These are phyloP conservation scores for Callopanchax toddi DNA, from an alignment of 2,113 vertebrate genomes.

Conservation along the genomic window DNA sequence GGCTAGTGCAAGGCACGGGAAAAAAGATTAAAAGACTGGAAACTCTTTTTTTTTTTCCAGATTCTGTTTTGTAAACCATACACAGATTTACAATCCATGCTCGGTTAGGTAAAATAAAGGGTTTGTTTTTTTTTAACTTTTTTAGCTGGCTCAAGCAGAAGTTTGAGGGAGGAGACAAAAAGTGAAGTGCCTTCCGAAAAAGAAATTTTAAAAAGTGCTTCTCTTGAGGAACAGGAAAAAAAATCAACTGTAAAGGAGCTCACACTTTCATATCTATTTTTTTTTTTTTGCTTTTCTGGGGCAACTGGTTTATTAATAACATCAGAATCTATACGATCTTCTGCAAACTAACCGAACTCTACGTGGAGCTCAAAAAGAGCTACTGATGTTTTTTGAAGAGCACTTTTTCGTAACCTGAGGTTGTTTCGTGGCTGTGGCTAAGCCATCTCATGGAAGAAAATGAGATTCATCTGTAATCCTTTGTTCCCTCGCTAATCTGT, in stretches of 20 bases:
- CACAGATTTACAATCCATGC: not conserved
- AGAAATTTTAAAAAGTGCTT: conserved; percentile 80
- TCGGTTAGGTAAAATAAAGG: not conserved
- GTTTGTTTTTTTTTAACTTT: not conserved
- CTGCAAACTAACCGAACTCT: no score
- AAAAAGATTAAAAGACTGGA: not conserved
- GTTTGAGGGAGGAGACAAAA: conserved; percentile 44
- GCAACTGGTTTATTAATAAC: not conserved
- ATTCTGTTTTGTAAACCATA: not conserved
- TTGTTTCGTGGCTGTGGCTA: conserved; percentile 17
- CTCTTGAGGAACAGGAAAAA: conserved; percentile 63
- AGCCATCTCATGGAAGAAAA: conserved; percentile 12
- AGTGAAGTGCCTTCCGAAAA: conserved; percentile 79
- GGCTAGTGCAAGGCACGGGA: not conserved
- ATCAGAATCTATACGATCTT: no score
- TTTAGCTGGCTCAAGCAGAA: not conserved
- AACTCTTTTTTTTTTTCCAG: not conserved
- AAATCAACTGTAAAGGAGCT: conserved; percentile 50
- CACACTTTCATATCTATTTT: conserved; percentile 39
- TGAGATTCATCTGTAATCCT: conserved; percentile 31
- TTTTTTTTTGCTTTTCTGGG: conserved; percentile 3
- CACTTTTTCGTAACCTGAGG: conserved; percentile 42
- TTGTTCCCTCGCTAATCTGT: conserved; percentile 67
- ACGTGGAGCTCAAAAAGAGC: no score
- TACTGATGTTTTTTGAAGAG: conserved; percentile 43